These are phyloP conservation scores for Pungitius pungitius DNA, from an alignment of 2,113 vertebrate species.

Conservation along the genomic window DNA sequence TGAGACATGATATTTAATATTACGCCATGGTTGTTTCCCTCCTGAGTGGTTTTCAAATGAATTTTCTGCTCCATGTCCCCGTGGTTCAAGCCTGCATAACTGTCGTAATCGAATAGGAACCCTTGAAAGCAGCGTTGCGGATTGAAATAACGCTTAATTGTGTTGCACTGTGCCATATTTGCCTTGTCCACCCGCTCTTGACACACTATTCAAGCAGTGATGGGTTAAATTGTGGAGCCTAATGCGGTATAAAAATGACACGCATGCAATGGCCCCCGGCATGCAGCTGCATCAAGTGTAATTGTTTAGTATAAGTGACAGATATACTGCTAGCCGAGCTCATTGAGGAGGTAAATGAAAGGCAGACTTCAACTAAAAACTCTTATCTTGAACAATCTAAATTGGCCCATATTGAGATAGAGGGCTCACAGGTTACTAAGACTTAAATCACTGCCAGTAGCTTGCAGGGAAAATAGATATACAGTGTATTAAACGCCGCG, in stretches of 20 bases:
- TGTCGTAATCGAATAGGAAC: slow-evolving; percentile 68
- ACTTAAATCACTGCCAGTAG: slow-evolving; percentile 55
- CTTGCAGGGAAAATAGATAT: slow-evolving; percentile 46
- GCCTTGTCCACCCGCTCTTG: slow-evolving; percentile 62
- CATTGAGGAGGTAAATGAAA: slow-evolving; percentile 45
- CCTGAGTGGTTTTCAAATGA: slow-evolving; percentile 76
- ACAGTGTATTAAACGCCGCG: slow-evolving; percentile 47
- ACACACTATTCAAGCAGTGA: slow-evolving; percentile 62
- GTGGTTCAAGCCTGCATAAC: slow-evolving; percentile 61
- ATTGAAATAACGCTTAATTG: slow-evolving; percentile 75
- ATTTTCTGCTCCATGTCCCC: slow-evolving; percentile 79
- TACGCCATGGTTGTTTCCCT: slow-evolving; percentile 70
- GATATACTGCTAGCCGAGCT: slow-evolving; percentile 44
- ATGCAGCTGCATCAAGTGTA: slow-evolving; percentile 34
- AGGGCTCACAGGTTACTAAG: slow-evolving; percentile 23
- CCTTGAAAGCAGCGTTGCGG: slow-evolving; percentile 59
- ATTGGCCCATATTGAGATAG: slow-evolving; percentile 58
- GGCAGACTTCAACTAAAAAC: slow-evolving; percentile 37
- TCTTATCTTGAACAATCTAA: slow-evolving; percentile 66
- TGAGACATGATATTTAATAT: slow-evolving; percentile 68
- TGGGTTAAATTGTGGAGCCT: slow-evolving; percentile 68
- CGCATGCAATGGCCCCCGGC: slow-evolving; percentile 20
- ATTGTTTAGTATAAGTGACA: slow-evolving; percentile 46
- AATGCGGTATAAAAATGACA: slow-evolving; percentile 71
- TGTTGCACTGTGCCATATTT: slow-evolving; percentile 59